Evolutionary conservation across 2,797 vertebrate genomes (phyloP), one percentile per base, ranked within the genome.

Genomic region (Danionella dracula): DNA sequence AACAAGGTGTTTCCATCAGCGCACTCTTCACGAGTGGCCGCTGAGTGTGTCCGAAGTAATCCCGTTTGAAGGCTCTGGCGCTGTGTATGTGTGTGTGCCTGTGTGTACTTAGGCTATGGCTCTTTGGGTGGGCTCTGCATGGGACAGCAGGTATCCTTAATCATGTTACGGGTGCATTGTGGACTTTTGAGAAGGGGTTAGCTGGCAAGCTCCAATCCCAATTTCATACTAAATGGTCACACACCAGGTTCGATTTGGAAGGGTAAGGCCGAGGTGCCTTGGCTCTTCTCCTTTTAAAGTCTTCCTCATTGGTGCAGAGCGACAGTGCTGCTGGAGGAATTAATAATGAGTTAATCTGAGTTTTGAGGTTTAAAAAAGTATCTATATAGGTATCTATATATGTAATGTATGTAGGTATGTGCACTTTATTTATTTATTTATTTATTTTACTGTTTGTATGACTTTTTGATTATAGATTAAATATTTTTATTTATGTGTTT

Each of bases 141-240:
- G 71, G 69, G 69, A 74, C 72, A 74, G 72, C 69, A 72, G 72
- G 66, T 72, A 59, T 61, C 41, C 57, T 70, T 78, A 74, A 72
- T 74, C 66, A 73, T 11, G 23, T 72, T 62, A 78, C 55, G 31
- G 20, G 37, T 69, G 63, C 11, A 48, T 49, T 46, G 69, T 59
- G 55, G 63, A 48, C 54, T 53, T 70, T 66, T 69, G 50, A 50
- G 54, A 61, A 34, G 51, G 35, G 41, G 38, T 48, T 27, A 23
- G 60, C 73, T 66, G 75, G 72, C 72, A 74, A 53, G 56, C 55
- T 46, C 54, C 65, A 72, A 81, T 53, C 55, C 73, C 76, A 75
- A 71, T 78, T 78, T 66, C 74, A 71, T 74, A 77, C 66, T 64
- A 63, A 69, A 74, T 63, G 72, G 45, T 69, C 66, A 62, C 72